Base-by-base conservation (phyloP, 2,113 vertebrate species). In the Sebastes schlegelii region DNA sequence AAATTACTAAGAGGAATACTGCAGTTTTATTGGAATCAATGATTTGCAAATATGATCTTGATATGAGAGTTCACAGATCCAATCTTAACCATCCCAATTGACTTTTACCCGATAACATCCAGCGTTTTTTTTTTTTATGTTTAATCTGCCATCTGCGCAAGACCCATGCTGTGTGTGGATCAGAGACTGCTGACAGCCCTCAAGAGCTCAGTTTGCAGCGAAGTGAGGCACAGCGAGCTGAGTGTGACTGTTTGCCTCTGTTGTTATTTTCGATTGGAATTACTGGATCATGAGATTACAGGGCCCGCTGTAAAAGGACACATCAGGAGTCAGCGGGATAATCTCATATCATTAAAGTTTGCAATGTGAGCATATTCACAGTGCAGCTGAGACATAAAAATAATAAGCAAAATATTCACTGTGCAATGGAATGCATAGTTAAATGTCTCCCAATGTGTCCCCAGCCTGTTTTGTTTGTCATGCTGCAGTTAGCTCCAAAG, bases 201-300 rank as follows among this genome's bases (percentile, higher is more conserved):
- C 55, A 5, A 72, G 86, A 85, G 75, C 45, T 87, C 58, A 7
- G 75, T 86, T 79, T 66, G 45, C 68, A 74, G 74, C 51, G 66
- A 66, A 80, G 86, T 77, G 78, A 68, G 70, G 21, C 79, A 74
- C 71, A 68, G 55, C 1, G 0, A 21, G 65, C 61, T 8, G 77
- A 87, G 49, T 75, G 74, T 57, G 61, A 80, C 74, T 84, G 34
- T 69, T 70, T 73, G 74, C 49, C 74, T 75, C 84, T 86, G 74
- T 88, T 91, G 83, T 86, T 90, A 42, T 86, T 86, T n/a, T 79
- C 85, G 79, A 87, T 79, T 85, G 68, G 84, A 75, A 86, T 85
- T 84, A 84, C 68, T 80, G 81, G 84, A 79, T 93, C 78, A 80
- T 82, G 76, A 85, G 78, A 88, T 83, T 85, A 83, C 77, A 77